Base-by-base conservation (phyloP, 2,888 invertebrate species). In the Luffia ferchaultella region DNA sequence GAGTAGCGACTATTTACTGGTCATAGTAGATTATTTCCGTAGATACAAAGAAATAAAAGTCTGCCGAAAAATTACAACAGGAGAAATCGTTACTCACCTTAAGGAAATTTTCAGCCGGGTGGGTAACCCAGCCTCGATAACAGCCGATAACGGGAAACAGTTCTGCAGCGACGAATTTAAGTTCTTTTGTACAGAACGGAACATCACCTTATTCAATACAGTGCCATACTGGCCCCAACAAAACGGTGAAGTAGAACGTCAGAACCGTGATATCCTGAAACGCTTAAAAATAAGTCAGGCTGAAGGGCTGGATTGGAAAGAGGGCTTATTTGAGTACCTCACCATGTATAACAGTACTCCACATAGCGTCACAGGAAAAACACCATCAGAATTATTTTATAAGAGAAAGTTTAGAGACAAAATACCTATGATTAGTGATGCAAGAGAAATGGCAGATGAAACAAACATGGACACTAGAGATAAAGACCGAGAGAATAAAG, bases 11-110 rank as follows among this genome's bases (percentile, higher is more conserved):
- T 55, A 60, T 42, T 46, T 62, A 5, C 53, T 64, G 5, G 61
- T 63, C 0, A 54, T 63, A 2, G 50, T 64, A 2, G 61, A 63
- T 49, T 64, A 64, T 40, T 64, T n/a, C n/a, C n/a, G n/a, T n/a
- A n/a, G n/a, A n/a, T n/a, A n/a, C n/a, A n/a, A n/a, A n/a, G n/a
- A n/a, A n/a, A n/a, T n/a, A 16, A 45, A 50, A 40, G 40, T 30
- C 5, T 17, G 12, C 18, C 30, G 41, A 18, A 30, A 30, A 12
- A 50, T 50, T 42, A 45, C 50, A 40, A 40, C 18, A 7, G 9
- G 18, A 16, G 44, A 50, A 44, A 50, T 40, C 1, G 41, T 50
- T 15, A 20, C 16, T 18, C 16, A 45, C 2, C 40, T 50, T 9
- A 50, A 40, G 18, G 45, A 50, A 5, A 50, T 45, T 17, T 50